Evolutionary conservation across 2,113 vertebrate species (phyloP).

Genomic region (Hypomesus transpacificus): DNA sequence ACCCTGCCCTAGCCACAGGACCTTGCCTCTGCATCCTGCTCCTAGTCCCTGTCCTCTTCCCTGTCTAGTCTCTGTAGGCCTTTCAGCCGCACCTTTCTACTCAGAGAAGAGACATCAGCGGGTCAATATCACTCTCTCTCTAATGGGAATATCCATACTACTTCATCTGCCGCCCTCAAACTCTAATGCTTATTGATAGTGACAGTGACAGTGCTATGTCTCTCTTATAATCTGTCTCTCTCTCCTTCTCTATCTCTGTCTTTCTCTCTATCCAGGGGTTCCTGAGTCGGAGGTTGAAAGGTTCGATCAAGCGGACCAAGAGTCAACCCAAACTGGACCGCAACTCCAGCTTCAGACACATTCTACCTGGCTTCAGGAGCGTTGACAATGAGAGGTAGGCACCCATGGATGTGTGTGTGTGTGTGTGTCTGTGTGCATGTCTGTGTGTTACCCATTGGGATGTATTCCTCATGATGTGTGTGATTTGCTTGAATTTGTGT

Average conservation of each 20-base stretch:
- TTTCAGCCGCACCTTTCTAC: neutral
- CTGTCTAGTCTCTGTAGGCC: neutral
- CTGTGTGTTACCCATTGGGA: neutral
- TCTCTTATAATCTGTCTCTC: neutral
- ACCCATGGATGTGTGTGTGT: slow-evolving; percentile 9
- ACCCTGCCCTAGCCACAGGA: neutral
- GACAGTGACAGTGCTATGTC: neutral
- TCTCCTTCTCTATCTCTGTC: slow-evolving; percentile 19
- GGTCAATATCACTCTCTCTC: neutral
- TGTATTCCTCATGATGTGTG: neutral
- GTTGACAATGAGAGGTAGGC: slow-evolving; percentile 92
- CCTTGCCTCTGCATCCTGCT: neutral
- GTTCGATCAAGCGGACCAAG: slow-evolving; percentile 98
- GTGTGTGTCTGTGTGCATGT: slow-evolving; percentile 13
- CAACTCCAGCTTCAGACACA: slow-evolving; percentile 98
- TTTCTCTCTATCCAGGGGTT: slow-evolving; percentile 60
- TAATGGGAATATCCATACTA: slow-evolving; percentile 26
- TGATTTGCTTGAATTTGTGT: slow-evolving; percentile 2
- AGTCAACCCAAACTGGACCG: slow-evolving; percentile 98
- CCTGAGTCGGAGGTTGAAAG: slow-evolving; percentile 81
- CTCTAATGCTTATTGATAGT: neutral
- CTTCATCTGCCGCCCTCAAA: slow-evolving; percentile 6
- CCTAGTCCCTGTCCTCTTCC: slow-evolving; percentile 27
- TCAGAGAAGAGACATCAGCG: neutral
- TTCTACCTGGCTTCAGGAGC: slow-evolving; percentile 92